Evolutionary conservation across 1,140 invertebrate genomes (phyloP).

Genomic region (Aphelinus atriplicis): DNA sequence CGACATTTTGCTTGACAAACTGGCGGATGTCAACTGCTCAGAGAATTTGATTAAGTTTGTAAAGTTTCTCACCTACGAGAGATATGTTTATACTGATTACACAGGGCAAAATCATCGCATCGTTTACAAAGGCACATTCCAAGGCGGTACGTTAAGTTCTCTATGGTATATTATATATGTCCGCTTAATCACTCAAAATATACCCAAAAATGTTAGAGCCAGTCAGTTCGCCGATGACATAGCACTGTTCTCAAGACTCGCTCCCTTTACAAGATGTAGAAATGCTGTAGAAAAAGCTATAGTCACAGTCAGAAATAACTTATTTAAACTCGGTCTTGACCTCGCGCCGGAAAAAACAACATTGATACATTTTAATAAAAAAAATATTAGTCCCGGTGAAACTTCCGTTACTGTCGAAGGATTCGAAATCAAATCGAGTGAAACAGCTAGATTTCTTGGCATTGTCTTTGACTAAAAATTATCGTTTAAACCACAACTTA

Average conservation of each 20-base stretch:
- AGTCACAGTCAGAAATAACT: not conserved
- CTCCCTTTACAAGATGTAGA: not conserved
- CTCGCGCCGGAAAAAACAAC: not conserved
- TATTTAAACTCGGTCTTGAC: not conserved
- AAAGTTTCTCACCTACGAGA: slow-evolving; percentile 1
- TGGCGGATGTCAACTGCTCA: slow-evolving; percentile 1
- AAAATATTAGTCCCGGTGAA: not conserved
- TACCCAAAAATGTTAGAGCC: not conserved
- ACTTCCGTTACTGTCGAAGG: not conserved
- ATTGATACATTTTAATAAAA: slow-evolving; percentile 8
- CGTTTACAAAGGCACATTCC: not conserved
- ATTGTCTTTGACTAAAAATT: not conserved
- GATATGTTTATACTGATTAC: slow-evolving; percentile 8
- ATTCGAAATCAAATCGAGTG: not conserved
- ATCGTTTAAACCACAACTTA: not conserved
- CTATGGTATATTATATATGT: slow-evolving; percentile 3
- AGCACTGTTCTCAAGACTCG: not conserved
- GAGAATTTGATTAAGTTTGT: not conserved
- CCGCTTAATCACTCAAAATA: not conserved
- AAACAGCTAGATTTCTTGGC: not conserved
- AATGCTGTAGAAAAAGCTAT: not conserved
- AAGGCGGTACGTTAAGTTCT: not conserved
- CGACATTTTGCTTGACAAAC: slow-evolving; percentile 9
- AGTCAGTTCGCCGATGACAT: slow-evolving; percentile 4
- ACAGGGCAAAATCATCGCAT: not conserved